phyloP scores from a whole-genome alignment of 2,888 invertebrate species.

The Drosophila maculinotata region DNA sequence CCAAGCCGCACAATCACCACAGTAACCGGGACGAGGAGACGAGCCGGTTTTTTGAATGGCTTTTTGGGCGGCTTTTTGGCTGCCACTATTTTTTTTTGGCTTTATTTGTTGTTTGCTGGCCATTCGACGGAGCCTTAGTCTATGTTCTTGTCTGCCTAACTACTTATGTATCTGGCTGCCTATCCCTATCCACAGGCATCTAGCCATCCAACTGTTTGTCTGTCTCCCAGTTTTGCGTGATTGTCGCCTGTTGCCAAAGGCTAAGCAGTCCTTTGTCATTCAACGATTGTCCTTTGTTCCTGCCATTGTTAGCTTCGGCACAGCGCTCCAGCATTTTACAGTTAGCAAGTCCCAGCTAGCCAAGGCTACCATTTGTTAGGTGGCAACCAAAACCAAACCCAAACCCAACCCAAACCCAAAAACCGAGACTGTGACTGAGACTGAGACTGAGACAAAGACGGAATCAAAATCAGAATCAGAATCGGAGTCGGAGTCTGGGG shows the following conservation, averaged over 20 bases:
- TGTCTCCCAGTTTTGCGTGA: constrained; percentile 62
- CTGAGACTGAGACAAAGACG: background rate
- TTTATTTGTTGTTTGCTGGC: background rate
- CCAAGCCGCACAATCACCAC: constrained; percentile 28
- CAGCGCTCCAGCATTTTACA: constrained; percentile 28
- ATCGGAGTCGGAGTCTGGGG: background rate
- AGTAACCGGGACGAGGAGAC: constrained; percentile 12
- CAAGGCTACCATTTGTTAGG: constrained; percentile 6
- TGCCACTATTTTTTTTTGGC: constrained; percentile 8
- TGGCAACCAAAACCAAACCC: too few relatives aligned
- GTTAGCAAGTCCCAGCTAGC: constrained; percentile 22
- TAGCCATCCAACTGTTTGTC: constrained; percentile 35
- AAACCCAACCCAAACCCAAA: constrained; percentile 5
- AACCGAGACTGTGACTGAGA: background rate
- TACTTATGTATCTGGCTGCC: constrained; percentile 32
- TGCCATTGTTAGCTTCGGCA: constrained; percentile 61
- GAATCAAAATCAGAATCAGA: too few relatives aligned
- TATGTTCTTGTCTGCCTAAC: constrained; percentile 35
- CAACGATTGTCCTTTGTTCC: constrained; percentile 79
- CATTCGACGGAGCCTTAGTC: too few relatives aligned
- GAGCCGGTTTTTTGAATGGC: constrained; percentile 18
- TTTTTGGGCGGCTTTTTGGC: constrained; percentile 15
- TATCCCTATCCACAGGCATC: constrained; percentile 20
- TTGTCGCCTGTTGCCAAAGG: constrained; percentile 80
- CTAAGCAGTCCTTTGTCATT: constrained; percentile 79